Evolutionary conservation across 1,140 invertebrate genomes (phyloP).

Genomic region (Formica exsecta): DNA sequence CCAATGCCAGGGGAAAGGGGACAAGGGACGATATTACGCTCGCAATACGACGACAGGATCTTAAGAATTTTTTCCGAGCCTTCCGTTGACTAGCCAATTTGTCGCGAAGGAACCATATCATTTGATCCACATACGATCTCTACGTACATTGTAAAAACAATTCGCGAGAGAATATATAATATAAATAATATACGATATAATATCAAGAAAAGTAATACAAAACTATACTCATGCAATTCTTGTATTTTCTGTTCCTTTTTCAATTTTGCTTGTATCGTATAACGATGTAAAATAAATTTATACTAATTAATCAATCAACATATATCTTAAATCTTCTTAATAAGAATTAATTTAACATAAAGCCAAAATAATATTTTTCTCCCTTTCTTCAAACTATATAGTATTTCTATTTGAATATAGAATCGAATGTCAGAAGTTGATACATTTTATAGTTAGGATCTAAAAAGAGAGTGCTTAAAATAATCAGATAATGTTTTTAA

Average conservation of each 20-base stretch:
- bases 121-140: background rate
- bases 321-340: background rate
- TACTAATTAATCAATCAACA: slow-evolving; percentile 23
- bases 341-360: background rate
- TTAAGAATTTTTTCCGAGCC: background rate
- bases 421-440: background rate
- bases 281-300: background rate
- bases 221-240: background rate
- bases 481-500: background rate
- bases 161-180: too few relatives aligned
- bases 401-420: background rate
- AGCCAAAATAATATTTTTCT: background rate
- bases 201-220: background rate
- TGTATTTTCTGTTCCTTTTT: background rate
- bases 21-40: background rate
- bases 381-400: background rate
- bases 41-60: background rate
- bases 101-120: background rate
- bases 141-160: background rate
- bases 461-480: slow-evolving; percentile 8
- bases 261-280: background rate
- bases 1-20: background rate
- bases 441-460: background rate
- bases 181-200: background rate
- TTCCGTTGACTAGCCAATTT: background rate